Evolutionary conservation across 2,888 invertebrate genomes (phyloP), one percentile per base, ranked within the genome.

Genomic region (Operophtera brumata): DNA sequence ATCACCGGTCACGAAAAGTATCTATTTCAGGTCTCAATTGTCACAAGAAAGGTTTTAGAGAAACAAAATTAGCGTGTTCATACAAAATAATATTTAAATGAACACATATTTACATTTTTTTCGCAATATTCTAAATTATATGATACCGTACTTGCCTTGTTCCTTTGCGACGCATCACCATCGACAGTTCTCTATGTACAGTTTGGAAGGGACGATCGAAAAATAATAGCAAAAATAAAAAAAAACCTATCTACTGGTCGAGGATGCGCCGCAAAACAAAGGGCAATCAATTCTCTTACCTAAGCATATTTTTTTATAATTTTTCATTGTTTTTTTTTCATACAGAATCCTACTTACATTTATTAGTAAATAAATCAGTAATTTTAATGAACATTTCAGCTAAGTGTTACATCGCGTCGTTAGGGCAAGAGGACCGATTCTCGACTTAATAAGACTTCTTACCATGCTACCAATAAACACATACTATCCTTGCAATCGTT

Each of bases 21-120:
- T 39, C 32, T 13, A 28, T 39, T 10, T 35, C 26, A 44, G 34
- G 20, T 25, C 32, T 28, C 7, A 66, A 20, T 72, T 72, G 77
- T 67, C 80, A 75, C 78, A 75, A 77, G 65, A 71, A 20, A 72
- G 62, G 64, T 66, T 67, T 67, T 67, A 61, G 57, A 71, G 59
- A 69, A 71, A 73, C 65, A 56, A 65, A 71, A 71, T 65, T 65
- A 77, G 77, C 74, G 80, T 82, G 82, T 81, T 75, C 81, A 80
- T 83, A 82, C 82, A 87, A 85, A 86, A 82, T 82, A 86, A 86
- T 78, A 82, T 78, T 86, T 82, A 81, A 86, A 82, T 83, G 84
- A 85, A 86, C 84, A 85, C 78, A 77, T 88, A 88, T 88, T 84
- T 88, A 88, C 88, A 87, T 77, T 80, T 71, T 68, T 71, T 65